Conservation (phyloP, 2,113 vertebrate species). For the Indicator maculatus region DNA sequence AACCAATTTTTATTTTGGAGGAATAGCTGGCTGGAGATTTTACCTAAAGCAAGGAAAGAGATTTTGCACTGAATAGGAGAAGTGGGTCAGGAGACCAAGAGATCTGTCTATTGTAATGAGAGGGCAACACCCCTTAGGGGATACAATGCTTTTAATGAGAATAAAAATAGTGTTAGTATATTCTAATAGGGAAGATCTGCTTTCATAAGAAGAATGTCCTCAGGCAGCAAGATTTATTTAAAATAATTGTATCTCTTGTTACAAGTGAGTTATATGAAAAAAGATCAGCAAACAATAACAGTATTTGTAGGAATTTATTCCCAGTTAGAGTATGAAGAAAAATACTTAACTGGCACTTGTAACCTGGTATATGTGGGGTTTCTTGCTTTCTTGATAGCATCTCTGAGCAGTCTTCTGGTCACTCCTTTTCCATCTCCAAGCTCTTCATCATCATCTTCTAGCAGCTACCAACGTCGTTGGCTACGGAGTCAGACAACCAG, state of each 20-base stretch:
- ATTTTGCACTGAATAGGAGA: background rate
- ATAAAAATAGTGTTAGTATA: background rate
- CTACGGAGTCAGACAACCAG: conserved; percentile 88
- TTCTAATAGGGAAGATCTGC: background rate
- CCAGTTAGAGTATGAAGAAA: background rate
- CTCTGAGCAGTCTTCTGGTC: conserved; percentile 86
- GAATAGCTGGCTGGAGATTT: background rate
- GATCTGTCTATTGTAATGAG: background rate
- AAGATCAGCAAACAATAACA: background rate
- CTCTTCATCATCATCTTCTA: conserved; percentile 82
- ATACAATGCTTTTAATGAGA: background rate
- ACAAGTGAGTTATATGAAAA: background rate
- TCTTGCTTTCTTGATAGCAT: conserved; percentile 75
- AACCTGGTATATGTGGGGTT: background rate
- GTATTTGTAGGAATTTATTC: background rate
- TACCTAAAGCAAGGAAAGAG: background rate
- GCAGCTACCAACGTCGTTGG: conserved; percentile 88
- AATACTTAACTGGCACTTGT: background rate
- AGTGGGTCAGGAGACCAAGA: background rate
- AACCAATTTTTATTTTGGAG: background rate
- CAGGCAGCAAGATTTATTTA: background rate
- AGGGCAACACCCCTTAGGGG: background rate
- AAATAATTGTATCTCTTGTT: background rate
- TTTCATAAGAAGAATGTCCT: background rate
- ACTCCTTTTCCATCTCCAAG: conserved; percentile 87